Base-by-base conservation (phyloP, 2,797 vertebrate species). In the Typhlichthys subterraneus region DNA sequence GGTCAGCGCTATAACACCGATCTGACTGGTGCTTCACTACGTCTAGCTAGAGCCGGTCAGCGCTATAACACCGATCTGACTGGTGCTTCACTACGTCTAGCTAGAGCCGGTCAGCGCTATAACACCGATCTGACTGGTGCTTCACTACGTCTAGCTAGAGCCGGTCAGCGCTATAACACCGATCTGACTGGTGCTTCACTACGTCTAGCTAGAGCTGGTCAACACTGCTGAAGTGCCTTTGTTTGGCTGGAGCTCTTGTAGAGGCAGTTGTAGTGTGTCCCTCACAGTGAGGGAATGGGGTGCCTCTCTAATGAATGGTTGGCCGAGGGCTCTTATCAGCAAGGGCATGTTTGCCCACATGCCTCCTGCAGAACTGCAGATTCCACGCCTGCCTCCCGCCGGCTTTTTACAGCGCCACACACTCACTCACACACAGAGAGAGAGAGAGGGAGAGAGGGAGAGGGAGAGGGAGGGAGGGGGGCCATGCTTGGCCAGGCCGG, bases 321-420 rank as follows among this genome's bases (percentile, higher is more conserved):
- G 14, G 49, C 66, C 69, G 80, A 80, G 81, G 58, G 75, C 60
- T 84, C 74, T 88, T 90, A 90, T 90, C 86, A 88, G 85, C 82
- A 81, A 88, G 86, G 82, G 74, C 84, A 82, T 23, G 23, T 85
- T 87, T 81, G 81, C 85, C 85, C 81, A 73, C 63, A 81, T 72
- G 79, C 78, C 84, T 87, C 83, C 81, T 67, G 63, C 71, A 70
- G 67, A 62, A 72, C 70, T 71, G 58, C 60, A 61, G 76, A 86
- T 83, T 81, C 81, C 73, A 67, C 38, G 53, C 59, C 66, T 69
- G 59, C 68, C 48, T 57, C 33, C 23, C 59, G 70, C 31, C 47
- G 69, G 56, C 62, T 68, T 56, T 73, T 75, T 66, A 68, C 56
- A 64, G 52, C 58, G 59, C 55, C 63, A 70, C 68, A 77, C 77